Evolutionary conservation across 2,888 invertebrate genomes (phyloP), one percentile per base, ranked within the genome.

Genomic region (Oligia fasciuncula): DNA sequence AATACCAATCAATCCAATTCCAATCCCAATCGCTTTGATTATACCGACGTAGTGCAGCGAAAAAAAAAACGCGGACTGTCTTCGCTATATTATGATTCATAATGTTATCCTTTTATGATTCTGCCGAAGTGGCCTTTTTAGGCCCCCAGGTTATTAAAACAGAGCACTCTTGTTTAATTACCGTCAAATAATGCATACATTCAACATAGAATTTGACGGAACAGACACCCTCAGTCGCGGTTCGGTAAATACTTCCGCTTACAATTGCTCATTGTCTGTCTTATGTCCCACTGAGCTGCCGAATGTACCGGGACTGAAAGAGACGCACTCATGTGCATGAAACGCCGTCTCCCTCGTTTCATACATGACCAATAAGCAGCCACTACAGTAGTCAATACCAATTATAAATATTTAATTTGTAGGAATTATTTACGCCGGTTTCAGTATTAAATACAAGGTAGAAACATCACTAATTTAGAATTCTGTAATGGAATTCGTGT

Each of bases 211-310:
- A 87, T 79, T 51, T 73, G 79, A 68, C 57, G 76, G 82, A 74
- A 82, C 63, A 69, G 81, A 71, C 79, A 74, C 74, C 76, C 80
- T 80, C 72, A 54, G 78, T 72, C 71, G 80, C 78, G 81, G 82
- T 84, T 83, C 81, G 46, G 82, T 89, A 88, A 91, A 89, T 80
- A 80, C 73, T 90, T 92, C 91, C 91, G 91, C 72, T 87, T 78
- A 88, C 88, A 89, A 91, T 91, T 89, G 87, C 89, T 86, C 88
- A 88, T 90, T 88, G 90, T 88, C 86, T 86, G 78, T 83, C 86
- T 90, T 84, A 82, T 84, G 80, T 86, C 84, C 73, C 85, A 80
- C 77, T 85, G 77, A 80, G 72, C 75, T 79, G 77, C 80, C 76
- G 72, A 87, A 86, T 85, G 77, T 82, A 68, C 78, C 49, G 51